Evolutionary conservation across 2,888 invertebrate species (phyloP).

Genomic region (Epinotia demarniana): DNA sequence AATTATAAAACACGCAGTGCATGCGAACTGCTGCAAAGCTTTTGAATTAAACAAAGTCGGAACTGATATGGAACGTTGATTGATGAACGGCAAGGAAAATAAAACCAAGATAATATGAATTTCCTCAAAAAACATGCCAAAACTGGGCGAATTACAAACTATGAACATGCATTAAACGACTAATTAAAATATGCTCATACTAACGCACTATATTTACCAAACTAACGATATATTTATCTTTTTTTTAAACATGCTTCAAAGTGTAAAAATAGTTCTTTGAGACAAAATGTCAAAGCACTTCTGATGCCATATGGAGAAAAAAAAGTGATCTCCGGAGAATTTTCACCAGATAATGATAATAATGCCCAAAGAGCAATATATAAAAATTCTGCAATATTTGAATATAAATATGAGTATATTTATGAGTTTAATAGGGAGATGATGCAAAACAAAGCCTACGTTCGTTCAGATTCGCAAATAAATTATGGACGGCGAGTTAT

Average conservation of each 20-base stretch:
- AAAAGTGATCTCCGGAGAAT: slow-evolving; percentile 33
- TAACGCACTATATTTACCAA: slow-evolving; percentile 77
- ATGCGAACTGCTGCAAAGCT: neutral
- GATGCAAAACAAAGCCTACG: slow-evolving; percentile 60
- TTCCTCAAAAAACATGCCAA: slow-evolving; percentile 62
- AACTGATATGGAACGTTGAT: slow-evolving; percentile 68
- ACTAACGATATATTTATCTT: slow-evolving; percentile 78
- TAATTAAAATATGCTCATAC: slow-evolving; percentile 81
- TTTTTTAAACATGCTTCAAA: slow-evolving; percentile 72
- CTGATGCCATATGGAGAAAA: slow-evolving; percentile 55
- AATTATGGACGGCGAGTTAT: slow-evolving; percentile 81
- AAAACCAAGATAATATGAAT: slow-evolving; percentile 60
- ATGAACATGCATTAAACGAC: slow-evolving; percentile 80
- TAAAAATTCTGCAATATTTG: slow-evolving; percentile 55
- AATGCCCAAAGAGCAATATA: slow-evolving; percentile 68
- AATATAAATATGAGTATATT: slow-evolving; percentile 59
- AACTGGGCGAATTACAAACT: slow-evolving; percentile 71
- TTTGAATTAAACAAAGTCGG: slow-evolving; percentile 47
- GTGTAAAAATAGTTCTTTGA: slow-evolving; percentile 81
- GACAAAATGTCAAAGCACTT: slow-evolving; percentile 71
- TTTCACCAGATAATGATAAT: slow-evolving; percentile 61
- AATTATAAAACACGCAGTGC: slow-evolving; percentile 24
- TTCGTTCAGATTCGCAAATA: slow-evolving; percentile 70
- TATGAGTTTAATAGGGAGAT: slow-evolving; percentile 59
- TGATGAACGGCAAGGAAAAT: slow-evolving; percentile 64